Conservation (phyloP, 2,888 invertebrate species). For the Drosophila sordidapex region DNA sequence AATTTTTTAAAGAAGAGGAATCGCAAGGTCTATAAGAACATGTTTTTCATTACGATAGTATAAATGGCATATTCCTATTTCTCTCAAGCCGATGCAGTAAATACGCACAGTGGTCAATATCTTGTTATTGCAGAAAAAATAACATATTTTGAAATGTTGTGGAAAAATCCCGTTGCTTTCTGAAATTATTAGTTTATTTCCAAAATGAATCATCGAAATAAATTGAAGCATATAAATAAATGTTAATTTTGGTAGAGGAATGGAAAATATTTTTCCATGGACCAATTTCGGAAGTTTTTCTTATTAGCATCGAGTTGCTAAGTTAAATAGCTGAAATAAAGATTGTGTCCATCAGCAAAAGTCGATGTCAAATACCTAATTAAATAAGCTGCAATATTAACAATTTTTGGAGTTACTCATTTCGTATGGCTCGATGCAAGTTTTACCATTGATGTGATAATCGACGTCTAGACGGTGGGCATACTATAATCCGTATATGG, state of each 20-base stretch:
- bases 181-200: constrained; percentile 33
- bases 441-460: constrained; percentile 55
- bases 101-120: constrained; percentile 52
- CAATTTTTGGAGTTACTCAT: constrained; percentile 37
- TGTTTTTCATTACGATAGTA: not conserved
- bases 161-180: not conserved
- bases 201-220: constrained; percentile 47
- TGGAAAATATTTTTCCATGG: constrained; percentile 50
- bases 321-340: constrained; percentile 36
- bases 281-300: constrained; percentile 59
- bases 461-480: constrained; percentile 61
- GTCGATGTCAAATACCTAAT: constrained; percentile 17
- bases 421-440: constrained; percentile 32
- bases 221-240: constrained; percentile 25
- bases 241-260: constrained; percentile 52
- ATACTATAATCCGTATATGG: constrained; percentile 12
- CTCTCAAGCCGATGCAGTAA: constrained; percentile 19
- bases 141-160: not conserved
- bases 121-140: not conserved
- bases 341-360: constrained; percentile 34
- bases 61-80: constrained; percentile 27
- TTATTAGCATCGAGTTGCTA: constrained; percentile 61
- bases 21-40: not conserved
- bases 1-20: not conserved
- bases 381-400: not conserved